phyloP scores from a whole-genome alignment of 2,888 invertebrate genomes.

The Drosophila mimica region DNA sequence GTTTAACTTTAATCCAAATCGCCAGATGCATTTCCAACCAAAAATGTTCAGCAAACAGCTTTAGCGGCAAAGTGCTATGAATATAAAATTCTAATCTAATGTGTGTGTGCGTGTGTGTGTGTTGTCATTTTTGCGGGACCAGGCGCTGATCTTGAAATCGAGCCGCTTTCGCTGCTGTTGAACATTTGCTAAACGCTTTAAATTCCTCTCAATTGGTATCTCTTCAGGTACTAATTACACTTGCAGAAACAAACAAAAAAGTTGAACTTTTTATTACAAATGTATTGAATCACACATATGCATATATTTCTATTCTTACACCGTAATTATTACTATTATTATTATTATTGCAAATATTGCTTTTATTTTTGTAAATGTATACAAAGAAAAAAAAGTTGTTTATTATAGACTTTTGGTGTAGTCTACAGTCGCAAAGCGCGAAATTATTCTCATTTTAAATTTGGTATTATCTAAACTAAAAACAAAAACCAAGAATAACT shows the following conservation, averaged over 20 bases:
- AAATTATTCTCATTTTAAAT: slow-evolving; percentile 59
- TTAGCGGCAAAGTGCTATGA: slow-evolving; percentile 44
- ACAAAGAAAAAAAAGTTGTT: slow-evolving; percentile 56
- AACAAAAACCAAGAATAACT: slow-evolving; percentile 40
- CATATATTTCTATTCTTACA: slow-evolving; percentile 51
- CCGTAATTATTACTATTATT: slow-evolving; percentile 60
- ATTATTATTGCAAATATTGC: slow-evolving; percentile 62
- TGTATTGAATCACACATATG: slow-evolving; percentile 45
- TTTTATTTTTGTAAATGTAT: slow-evolving; percentile 71
- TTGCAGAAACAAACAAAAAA: slow-evolving; percentile 50
- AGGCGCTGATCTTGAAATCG: slow-evolving; percentile 33
- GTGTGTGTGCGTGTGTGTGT: slow-evolving; percentile 30
- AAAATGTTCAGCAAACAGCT: slow-evolving; percentile 45
- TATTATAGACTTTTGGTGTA: slow-evolving; percentile 47
- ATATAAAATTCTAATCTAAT: slow-evolving; percentile 30
- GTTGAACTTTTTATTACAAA: slow-evolving; percentile 65
- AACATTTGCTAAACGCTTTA: slow-evolving; percentile 56
- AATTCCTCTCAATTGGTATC: slow-evolving; percentile 52
- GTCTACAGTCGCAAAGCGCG: slow-evolving; percentile 48
- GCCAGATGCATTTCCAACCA: slow-evolving; percentile 54
- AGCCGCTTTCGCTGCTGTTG: slow-evolving; percentile 40
- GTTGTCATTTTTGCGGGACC: slow-evolving; percentile 67
- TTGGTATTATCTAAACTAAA: slow-evolving; percentile 65
- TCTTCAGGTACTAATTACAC: slow-evolving; percentile 33
- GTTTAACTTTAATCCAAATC: slow-evolving; percentile 87